Evolutionary conservation across 2,888 invertebrate genomes (phyloP).

Genomic region (Mythimna ferrago): DNA sequence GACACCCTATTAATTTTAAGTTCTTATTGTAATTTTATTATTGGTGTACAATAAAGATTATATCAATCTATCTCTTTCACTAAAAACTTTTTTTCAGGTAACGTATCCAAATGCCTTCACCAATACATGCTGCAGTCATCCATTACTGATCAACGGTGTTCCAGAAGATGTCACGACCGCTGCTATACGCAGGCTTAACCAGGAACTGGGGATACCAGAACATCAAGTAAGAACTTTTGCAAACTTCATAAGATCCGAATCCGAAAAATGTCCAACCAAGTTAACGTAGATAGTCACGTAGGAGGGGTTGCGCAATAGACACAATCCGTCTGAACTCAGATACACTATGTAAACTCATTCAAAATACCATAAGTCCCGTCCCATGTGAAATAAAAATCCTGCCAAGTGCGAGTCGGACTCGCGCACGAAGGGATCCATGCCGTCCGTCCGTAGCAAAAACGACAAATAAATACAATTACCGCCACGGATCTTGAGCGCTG

Average conservation of each 20-base stretch:
- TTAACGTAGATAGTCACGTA: not conserved
- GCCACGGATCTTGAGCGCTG: too few relatives aligned
- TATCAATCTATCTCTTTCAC: too few relatives aligned
- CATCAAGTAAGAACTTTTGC: conserved; percentile 74
- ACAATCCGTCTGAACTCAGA: not conserved
- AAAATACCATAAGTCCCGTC: not conserved
- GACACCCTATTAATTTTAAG: too few relatives aligned
- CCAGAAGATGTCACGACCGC: conserved; percentile 93
- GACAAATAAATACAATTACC: too few relatives aligned
- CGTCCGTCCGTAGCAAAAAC: too few relatives aligned
- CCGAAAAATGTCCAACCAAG: not conserved
- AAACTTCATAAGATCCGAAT: not conserved
- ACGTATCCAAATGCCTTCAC: conserved; percentile 94
- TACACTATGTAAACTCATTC: not conserved
- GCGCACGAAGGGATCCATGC: too few relatives aligned
- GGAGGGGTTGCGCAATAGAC: not conserved
- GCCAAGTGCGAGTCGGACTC: too few relatives aligned
- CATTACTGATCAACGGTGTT: conserved; percentile 92
- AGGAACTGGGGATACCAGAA: conserved; percentile 95
- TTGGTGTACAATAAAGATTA: too few relatives aligned
- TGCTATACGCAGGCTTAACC: conserved; percentile 94
- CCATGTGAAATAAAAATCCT: not conserved
- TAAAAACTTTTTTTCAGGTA: conserved; percentile 81
- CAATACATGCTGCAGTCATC: conserved; percentile 98
- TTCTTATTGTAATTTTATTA: too few relatives aligned